Evolutionary conservation across 2,888 invertebrate species (phyloP).

Genomic region (Drosophila parthenogenetica): DNA sequence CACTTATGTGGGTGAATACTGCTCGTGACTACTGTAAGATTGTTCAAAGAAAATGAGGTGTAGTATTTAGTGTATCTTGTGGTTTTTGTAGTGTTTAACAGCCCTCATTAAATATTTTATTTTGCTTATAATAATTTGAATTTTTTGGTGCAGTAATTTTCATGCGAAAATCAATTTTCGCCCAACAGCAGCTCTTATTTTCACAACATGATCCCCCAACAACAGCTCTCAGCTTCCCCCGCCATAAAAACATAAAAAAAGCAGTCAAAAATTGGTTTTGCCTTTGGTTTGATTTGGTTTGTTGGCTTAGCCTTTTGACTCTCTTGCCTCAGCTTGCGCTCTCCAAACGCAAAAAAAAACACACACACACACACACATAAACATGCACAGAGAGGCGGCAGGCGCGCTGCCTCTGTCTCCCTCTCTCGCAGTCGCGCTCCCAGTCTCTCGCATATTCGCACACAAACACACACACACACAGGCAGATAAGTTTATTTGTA

Average conservation of each 20-base stretch:
- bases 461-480: conserved; percentile 22
- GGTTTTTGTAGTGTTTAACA: background rate
- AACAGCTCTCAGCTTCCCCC: background rate
- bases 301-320: conserved; percentile 30
- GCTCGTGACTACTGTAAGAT: conserved; percentile 7
- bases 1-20: conserved; percentile 16
- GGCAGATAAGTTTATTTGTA: conserved; percentile 51
- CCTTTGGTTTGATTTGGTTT: conserved; percentile 37
- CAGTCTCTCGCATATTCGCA: conserved; percentile 27
- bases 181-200: conserved; percentile 20
- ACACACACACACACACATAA: conserved; percentile 1
- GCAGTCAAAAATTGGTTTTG: conserved; percentile 36
- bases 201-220: conserved; percentile 16
- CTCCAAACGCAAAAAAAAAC: conserved; percentile 27
- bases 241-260: background rate
- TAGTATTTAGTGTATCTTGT: background rate
- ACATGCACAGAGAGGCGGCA: conserved; percentile 4
- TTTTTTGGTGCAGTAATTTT: conserved; percentile 4
- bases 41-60: conserved; percentile 12
- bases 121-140: background rate
- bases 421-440: conserved; percentile 20
- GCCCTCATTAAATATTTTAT: background rate
- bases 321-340: conserved; percentile 23
- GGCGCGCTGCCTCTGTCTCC: conserved; percentile 14
- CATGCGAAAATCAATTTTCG: conserved; percentile 32